Conservation (phyloP, 1,140 invertebrate species). For the Conus betulinus region DNA sequence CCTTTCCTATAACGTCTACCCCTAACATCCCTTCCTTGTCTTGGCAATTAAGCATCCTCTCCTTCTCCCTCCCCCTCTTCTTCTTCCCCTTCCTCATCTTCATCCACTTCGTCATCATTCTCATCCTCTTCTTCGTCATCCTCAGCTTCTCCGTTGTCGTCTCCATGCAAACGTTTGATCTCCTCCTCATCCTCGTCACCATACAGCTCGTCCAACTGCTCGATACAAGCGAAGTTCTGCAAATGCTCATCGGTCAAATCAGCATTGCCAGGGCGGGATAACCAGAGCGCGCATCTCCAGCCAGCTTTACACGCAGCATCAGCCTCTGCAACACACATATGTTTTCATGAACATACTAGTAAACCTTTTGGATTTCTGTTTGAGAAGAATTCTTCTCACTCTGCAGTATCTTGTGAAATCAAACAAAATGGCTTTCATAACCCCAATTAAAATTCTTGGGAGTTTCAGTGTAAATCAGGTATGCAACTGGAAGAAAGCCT, state of each 20-base stretch:
- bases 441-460: too few species aligned
- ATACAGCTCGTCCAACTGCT: conserved; percentile 77
- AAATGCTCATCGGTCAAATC: conserved; percentile 81
- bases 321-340: conserved; percentile 80
- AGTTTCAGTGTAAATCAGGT: too few species aligned
- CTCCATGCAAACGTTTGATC: conserved; percentile 54
- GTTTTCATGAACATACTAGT: too few species aligned
- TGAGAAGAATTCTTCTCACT: too few species aligned
- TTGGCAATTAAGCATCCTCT: conserved; percentile 38
- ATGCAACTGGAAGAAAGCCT: too few species aligned
- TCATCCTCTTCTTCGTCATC: conserved; percentile 34
- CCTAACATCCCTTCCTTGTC: not conserved
- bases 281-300: conserved; percentile 82
- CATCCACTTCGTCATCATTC: conserved; percentile 52
- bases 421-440: too few species aligned
- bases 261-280: conserved; percentile 86
- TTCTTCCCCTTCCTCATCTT: conserved; percentile 47
- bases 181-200: conserved; percentile 68
- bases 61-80: conserved; percentile 44
- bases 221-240: conserved; percentile 79
- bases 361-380: too few species aligned
- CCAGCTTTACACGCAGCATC: conserved; percentile 86
- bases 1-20: not conserved
- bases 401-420: too few species aligned
- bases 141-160: conserved; percentile 55